Percentiles rank a stretch among this genome's conserved stretches.
Conservation (phyloP, 2,888 invertebrate species). For the Lepidochrysops patricia region DNA sequence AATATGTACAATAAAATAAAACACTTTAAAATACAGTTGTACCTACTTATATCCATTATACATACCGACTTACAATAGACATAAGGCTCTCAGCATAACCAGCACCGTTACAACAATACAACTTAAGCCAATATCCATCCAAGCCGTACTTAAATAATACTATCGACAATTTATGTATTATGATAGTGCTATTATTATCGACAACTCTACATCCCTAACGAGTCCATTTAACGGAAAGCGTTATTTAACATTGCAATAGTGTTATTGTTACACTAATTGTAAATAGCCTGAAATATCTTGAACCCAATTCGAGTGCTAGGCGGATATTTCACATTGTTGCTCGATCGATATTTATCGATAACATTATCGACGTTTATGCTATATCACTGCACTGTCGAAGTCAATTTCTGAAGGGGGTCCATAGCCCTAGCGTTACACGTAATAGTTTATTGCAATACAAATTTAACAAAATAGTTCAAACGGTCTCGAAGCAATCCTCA, state of each 20-base stretch:
- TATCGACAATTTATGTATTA: not conserved
- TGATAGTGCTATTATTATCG: not conserved
- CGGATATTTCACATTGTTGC: conserved; percentile 13
- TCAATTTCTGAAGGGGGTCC: too few species aligned
- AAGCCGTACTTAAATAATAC: not conserved
- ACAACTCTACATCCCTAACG: not conserved
- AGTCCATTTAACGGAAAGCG: conserved; percentile 18
- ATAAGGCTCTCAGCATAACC: not conserved
- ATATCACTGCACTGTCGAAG: not conserved
- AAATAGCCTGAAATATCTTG: conserved; percentile 26
- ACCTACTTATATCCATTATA: too few species aligned
- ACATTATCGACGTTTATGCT: not conserved
- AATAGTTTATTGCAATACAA: too few species aligned
- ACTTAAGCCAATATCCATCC: not conserved
- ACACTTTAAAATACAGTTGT: too few species aligned
- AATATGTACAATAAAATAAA: too few species aligned
- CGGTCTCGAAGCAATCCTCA: too few species aligned
- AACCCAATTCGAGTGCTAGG: conserved; percentile 19
- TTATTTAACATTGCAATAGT: conserved; percentile 15
- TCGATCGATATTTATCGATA: not conserved
- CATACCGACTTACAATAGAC: too few species aligned
- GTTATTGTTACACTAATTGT: conserved; percentile 29
- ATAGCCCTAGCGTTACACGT: too few species aligned
- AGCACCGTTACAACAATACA: not conserved
- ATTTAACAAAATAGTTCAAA: too few species aligned